Evolutionary conservation across 2,888 invertebrate species (phyloP).

Genomic region (Synergus laeviventris): DNA sequence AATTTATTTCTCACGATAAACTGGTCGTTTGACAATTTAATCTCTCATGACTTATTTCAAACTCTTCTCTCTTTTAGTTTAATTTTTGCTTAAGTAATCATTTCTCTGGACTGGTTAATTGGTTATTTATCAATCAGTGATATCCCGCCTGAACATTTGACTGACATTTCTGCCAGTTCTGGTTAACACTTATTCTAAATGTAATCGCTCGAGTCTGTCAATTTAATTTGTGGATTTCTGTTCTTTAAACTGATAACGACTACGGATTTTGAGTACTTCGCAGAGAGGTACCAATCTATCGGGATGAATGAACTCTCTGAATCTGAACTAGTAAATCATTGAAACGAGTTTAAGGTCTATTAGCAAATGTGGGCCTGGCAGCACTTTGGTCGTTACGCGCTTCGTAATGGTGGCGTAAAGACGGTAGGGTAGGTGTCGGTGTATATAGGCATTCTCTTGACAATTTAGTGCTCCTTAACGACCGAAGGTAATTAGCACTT

Average conservation of each 20-base stretch:
- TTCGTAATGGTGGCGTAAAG: constrained; percentile 47
- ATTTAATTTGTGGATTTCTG: neutral
- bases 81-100: neutral
- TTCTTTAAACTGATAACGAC: neutral
- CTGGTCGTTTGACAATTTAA: constrained; percentile 26
- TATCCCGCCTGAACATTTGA: constrained; percentile 4
- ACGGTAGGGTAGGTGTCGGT: constrained; percentile 49
- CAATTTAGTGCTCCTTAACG: constrained; percentile 62
- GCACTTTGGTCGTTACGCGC: constrained; percentile 53
- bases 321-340: neutral
- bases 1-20: constrained; percentile 42
- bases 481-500: constrained; percentile 65
- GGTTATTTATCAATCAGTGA: constrained; percentile 28
- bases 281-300: neutral
- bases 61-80: neutral
- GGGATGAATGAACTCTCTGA: neutral
- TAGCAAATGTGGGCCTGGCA: constrained; percentile 46
- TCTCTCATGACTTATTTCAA: neutral
- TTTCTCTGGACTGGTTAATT: neutral
- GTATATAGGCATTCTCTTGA: constrained; percentile 48
- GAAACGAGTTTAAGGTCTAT: constrained; percentile 24
- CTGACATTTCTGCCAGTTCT: neutral
- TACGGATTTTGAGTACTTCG: neutral
- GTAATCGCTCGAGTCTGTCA: neutral
- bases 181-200: neutral